These are phyloP conservation scores for Melanostoma mellinum DNA, from an alignment of 2,888 invertebrate genomes.

Conservation along the genomic window DNA sequence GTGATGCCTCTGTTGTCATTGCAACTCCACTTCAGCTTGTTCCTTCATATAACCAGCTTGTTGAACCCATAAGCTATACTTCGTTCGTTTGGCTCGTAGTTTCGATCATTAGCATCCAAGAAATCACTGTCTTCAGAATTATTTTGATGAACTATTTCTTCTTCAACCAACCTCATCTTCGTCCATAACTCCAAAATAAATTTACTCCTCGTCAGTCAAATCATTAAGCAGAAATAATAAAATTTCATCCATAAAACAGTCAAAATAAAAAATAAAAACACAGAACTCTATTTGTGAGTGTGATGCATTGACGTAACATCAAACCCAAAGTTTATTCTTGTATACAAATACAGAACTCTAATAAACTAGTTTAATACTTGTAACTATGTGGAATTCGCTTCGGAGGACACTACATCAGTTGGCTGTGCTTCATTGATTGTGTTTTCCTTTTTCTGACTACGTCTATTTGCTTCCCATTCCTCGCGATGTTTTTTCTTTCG, in stretches of 20 bases:
- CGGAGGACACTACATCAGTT: neutral
- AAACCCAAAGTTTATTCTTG: too few species aligned
- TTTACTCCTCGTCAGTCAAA: neutral
- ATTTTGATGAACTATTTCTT: neutral
- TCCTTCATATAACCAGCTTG: too few species aligned
- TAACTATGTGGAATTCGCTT: neutral
- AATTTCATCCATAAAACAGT: too few species aligned
- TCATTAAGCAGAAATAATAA: too few species aligned
- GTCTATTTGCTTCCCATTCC: constrained; percentile 76
- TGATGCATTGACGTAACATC: too few species aligned
- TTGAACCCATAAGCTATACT: too few species aligned
- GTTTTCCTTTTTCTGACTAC: constrained; percentile 10
- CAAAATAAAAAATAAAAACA: too few species aligned
- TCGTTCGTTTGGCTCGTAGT: neutral
- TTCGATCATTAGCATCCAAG: neutral
- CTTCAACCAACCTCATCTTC: constrained; percentile 2
- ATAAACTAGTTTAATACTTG: too few species aligned
- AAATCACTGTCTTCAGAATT: constrained; percentile 3
- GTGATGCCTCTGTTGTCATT: too few species aligned
- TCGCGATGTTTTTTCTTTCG: constrained; percentile 76
- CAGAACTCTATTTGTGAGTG: too few species aligned
- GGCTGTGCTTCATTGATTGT: constrained; percentile 6
- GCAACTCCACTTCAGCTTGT: too few species aligned
- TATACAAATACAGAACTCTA: too few species aligned
- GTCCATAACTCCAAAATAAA: neutral